Evolutionary conservation across 35 echinoderm and acorn worm species (phyloP), one percentile per base, ranked within the genome.

Genomic region (Acanthaster planci): DNA sequence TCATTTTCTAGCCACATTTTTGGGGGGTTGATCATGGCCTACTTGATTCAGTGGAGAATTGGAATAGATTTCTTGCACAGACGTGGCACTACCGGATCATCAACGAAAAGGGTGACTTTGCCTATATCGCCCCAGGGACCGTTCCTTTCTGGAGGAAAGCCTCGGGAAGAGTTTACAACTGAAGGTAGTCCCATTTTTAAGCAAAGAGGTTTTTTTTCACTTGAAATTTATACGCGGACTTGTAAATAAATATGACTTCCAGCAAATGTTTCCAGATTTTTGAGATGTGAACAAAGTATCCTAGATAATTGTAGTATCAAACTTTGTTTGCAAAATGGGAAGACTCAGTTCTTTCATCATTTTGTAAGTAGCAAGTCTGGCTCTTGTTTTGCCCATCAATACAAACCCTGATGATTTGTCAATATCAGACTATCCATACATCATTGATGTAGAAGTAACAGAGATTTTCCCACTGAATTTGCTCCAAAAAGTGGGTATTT

Each of bases 241-340:
- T 34, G 87, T 54, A 35, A 89, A 58, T 44, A 81, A 76, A 67
- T 22, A 4, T 82, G 87, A 89, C 78, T 89, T 80, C 76, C 77
- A 88, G 14, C 8, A 80, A 8, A 35, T 67, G 12, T 22, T 34
- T 60, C 37, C 18, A 36, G 1, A 39, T 37, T 15, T 30, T 77
- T 27, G 17, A 3, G 18, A 4, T 32, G 35, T 4, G 3, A 14
- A 16, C 15, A 37, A 30, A 9, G 35, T 37, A 18, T 5, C 3
- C 18, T 31, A 27, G 1, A 39, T 77, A 14, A 36, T 39, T 37
- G n/a, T n/a, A n/a, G n/a, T n/a, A n/a, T 77, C 15, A 14, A 27
- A 15, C 17, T 37, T 77, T 30, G 1, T 77, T 3, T 37, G 31
- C 21, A 27, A 30, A 30, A 5, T 27, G 1, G 14, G 39, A 37